Conservation (phyloP, 2,888 invertebrate species). For the Corythucha ciliata region DNA sequence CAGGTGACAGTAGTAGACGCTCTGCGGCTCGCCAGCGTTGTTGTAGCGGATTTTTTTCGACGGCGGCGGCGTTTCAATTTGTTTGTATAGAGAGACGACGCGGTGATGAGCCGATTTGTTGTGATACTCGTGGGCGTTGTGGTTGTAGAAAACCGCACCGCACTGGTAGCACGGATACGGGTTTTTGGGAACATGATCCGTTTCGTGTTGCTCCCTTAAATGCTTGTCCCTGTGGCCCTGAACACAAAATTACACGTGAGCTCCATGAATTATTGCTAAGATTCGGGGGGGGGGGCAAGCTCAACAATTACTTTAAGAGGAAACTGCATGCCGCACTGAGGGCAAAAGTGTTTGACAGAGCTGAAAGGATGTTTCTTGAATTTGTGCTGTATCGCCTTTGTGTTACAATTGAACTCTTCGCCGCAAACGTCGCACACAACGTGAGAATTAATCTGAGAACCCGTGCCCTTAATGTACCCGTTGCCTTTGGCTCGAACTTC, state of each 20-base stretch:
- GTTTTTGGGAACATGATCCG: slow-evolving; percentile 28
- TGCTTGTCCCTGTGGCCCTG: slow-evolving; percentile 51
- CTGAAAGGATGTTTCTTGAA: slow-evolving; percentile 55
- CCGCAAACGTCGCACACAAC: slow-evolving; percentile 53
- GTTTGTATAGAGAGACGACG: slow-evolving; percentile 43
- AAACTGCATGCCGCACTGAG: slow-evolving; percentile 59
- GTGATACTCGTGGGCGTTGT: slow-evolving; percentile 52
- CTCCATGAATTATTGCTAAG: slow-evolving; percentile 28
- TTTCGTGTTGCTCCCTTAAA: slow-evolving; percentile 43
- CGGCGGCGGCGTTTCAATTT: slow-evolving; percentile 46
- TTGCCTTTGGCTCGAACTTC: slow-evolving; percentile 38
- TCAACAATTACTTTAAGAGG: slow-evolving; percentile 46
- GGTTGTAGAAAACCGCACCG: slow-evolving; percentile 48
- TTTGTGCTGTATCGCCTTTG: slow-evolving; percentile 56
- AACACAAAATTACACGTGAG: slow-evolving; percentile 26
- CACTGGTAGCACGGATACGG: slow-evolving; percentile 48
- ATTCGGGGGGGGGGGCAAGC: background rate
- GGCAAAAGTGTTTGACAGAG: slow-evolving; percentile 54
- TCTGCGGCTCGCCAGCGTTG: slow-evolving; percentile 46
- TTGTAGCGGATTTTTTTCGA: slow-evolving; percentile 48
- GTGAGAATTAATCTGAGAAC: slow-evolving; percentile 31
- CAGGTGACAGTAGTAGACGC: slow-evolving; percentile 49
- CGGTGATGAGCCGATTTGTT: slow-evolving; percentile 45
- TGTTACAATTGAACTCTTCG: slow-evolving; percentile 49
- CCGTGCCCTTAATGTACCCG: slow-evolving; percentile 41